These are phyloP conservation scores for Syngnathus scovelli DNA, from an alignment of 2,113 vertebrate species.

Conservation along the genomic window DNA sequence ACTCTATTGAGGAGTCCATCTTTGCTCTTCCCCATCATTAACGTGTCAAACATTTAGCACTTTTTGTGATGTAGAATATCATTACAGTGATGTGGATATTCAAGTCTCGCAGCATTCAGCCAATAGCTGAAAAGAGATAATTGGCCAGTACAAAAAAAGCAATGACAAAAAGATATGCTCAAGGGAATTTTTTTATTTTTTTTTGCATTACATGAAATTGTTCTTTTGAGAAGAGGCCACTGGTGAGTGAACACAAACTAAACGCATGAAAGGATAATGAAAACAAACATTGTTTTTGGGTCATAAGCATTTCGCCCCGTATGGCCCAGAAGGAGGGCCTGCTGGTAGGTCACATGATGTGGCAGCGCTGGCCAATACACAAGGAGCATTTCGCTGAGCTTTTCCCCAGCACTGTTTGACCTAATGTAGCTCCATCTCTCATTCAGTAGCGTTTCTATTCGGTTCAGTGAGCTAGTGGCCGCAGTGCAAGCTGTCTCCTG, in stretches of 20 bases:
- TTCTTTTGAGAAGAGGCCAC: conserved; percentile 13
- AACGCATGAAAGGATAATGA: conserved; percentile 14
- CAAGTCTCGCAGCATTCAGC: not conserved
- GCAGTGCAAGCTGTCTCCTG: conserved; percentile 60
- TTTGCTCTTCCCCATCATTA: not conserved
- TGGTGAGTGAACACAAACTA: conserved; percentile 10
- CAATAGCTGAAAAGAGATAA: not conserved
- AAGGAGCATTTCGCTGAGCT: conserved; percentile 32
- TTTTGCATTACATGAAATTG: not conserved
- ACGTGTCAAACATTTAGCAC: not conserved
- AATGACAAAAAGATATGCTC: not conserved
- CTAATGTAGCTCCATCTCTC: conserved; percentile 51
- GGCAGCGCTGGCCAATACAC: conserved; percentile 36
- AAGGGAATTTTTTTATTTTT: not conserved
- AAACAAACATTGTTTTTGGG: conserved; percentile 17
- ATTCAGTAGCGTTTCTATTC: conserved; percentile 48
- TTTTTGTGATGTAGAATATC: not conserved
- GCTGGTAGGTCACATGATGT: conserved; percentile 44
- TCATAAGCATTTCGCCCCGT: conserved; percentile 22
- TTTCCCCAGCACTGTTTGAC: conserved; percentile 51
- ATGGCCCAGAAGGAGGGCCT: conserved; percentile 23
- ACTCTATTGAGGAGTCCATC: not conserved
- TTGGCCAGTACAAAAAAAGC: not conserved
- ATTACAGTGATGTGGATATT: too few species aligned
- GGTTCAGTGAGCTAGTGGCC: conserved; percentile 60